Evolutionary conservation across 2,797 vertebrate species (phyloP).

Genomic region (Pipistrellus kuhlii): DNA sequence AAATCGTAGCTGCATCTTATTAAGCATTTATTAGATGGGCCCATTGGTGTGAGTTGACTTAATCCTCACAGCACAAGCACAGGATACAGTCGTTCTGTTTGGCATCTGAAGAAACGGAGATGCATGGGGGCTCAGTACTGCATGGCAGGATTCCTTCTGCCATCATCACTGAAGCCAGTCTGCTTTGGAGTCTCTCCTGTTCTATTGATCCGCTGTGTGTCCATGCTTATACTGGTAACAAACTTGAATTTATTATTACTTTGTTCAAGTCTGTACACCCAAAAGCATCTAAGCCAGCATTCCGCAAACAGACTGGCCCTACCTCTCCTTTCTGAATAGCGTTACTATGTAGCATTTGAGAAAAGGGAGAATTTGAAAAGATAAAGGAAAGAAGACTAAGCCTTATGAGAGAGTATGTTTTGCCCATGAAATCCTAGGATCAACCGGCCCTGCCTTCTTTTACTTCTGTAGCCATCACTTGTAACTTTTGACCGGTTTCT

Average conservation of each 20-base stretch:
- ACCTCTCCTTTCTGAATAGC: neutral
- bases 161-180: neutral
- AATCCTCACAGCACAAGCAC: neutral
- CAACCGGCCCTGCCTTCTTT: neutral
- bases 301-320: neutral
- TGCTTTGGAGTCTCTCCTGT: neutral
- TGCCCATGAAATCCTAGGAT: neutral
- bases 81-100: neutral
- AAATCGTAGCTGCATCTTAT: neutral
- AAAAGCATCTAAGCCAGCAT: neutral
- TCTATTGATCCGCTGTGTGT: neutral
- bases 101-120: neutral
- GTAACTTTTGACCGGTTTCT: neutral
- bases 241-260: neutral
- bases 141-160: neutral
- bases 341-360: conserved; percentile 13
- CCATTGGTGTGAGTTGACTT: neutral
- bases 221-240: neutral
- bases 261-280: neutral
- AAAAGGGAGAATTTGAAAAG: neutral
- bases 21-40: conserved; percentile 5
- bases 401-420: neutral
- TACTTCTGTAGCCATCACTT: neutral
- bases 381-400: neutral
- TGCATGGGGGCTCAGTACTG: neutral